Evolutionary conservation across 2,888 invertebrate species (phyloP), one percentile per base, ranked within the genome.

Genomic region (Galeruca laticollis): DNA sequence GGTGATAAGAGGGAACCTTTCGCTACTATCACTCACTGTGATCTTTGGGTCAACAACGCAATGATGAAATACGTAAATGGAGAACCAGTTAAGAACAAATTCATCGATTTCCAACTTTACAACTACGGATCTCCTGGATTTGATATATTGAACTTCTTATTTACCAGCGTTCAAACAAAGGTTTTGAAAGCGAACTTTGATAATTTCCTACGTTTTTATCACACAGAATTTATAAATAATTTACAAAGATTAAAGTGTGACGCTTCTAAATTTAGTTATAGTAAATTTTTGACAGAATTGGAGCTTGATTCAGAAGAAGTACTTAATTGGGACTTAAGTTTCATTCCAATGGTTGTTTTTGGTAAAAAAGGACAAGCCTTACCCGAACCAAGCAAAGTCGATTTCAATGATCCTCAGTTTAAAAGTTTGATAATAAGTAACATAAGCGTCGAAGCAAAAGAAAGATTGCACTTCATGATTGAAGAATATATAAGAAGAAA

Each of bases 41-140:
- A 90, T 78, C 83, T 88, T 60, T 90, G 89, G 90, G 86, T 87
- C n/a, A 90, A 89, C 76, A 90, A 90, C 74, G 82, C 88, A 3
- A 86, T 90, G 84, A 81, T 89, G 26, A 86, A 86, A 75, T 85
- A 84, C 56, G 74, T 77, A 61, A 70, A 79, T 60, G 76, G 72
- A 11, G 76, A 76, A 73, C 84, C 87, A 0, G 62, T 77, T n/a
- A 63, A 69, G 18, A 80, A 78, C 0, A 85, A 86, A 67, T 83
- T 90, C 66, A 82, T 90, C 0, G 90, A 90, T 76, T 90, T 89
- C 75, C 90, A 90, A 82, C 83, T 87, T 43, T 85, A 87, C 2
- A 79, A 86, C 20, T 88, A 87, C 66, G 83, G 86, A 5, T 87
- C 87, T 11, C 83, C 89, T 1, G 79, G 84, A 0, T 84, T 86